phyloP scores from a whole-genome alignment of 2,113 vertebrate species.

The Tympanuchus pallidicinctus region DNA sequence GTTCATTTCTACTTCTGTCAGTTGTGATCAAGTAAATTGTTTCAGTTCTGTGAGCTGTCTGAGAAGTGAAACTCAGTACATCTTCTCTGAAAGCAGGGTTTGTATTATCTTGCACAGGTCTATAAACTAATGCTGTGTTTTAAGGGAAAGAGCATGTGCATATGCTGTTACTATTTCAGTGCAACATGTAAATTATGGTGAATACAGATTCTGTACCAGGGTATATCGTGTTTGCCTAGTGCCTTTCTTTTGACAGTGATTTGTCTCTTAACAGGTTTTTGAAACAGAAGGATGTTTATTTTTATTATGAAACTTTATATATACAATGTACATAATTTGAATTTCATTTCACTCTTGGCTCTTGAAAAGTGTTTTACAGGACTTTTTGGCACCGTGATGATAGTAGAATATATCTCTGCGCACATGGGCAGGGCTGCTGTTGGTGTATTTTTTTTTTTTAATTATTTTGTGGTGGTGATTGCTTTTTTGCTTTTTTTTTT shows the following conservation, averaged over 20 bases:
- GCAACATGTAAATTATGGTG: not conserved
- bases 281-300: not conserved
- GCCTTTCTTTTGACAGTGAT: conserved; percentile 22
- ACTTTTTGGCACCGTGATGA: not conserved
- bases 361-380: not conserved
- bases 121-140: not conserved
- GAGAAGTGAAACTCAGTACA: not conserved
- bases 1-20: conserved; percentile 5
- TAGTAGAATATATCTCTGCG: not conserved
- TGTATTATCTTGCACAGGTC: not conserved
- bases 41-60: not conserved
- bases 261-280: conserved; percentile 1
- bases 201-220: not conserved
- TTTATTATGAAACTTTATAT: not conserved
- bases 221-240: not conserved
- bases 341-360: not conserved
- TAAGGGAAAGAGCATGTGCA: not conserved
- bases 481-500: not conserved
- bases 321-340: not conserved
- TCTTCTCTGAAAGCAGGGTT: conserved; percentile 20
- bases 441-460: not conserved
- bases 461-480: not conserved
- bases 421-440: not conserved
- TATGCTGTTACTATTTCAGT: not conserved
- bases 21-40: not conserved